These are phyloP conservation scores for Paralvinella palmiformis DNA, from an alignment of 1,140 invertebrate genomes.

Conservation along the genomic window DNA sequence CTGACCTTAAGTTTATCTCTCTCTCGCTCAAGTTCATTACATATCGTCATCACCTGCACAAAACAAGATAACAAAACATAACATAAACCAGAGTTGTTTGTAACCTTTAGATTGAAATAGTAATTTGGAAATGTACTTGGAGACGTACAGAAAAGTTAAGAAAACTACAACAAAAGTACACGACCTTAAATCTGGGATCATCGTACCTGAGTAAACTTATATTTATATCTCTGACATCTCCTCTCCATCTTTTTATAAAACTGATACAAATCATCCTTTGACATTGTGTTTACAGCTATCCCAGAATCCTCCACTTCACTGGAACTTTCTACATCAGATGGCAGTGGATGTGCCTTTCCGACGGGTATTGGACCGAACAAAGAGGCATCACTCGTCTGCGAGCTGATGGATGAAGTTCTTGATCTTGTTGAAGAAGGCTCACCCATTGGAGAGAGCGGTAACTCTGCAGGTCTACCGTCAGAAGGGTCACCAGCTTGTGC, in stretches of 20 bases:
- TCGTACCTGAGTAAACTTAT: conserved; percentile 42
- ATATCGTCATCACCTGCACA: conserved; percentile 31
- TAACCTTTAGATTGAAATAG: neutral
- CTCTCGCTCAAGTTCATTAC: conserved; percentile 41
- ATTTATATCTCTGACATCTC: conserved; percentile 38
- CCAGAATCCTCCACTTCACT: conserved; percentile 42
- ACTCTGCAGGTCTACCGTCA: neutral
- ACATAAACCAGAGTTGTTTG: neutral
- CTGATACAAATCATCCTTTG: conserved; percentile 43
- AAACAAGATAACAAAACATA: conserved; percentile 5
- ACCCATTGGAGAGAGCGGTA: neutral
- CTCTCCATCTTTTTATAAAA: conserved; percentile 39
- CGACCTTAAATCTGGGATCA: neutral
- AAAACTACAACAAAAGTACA: neutral
- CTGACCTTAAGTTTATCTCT: conserved; percentile 44
- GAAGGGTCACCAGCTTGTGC: neutral
- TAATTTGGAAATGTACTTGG: neutral
- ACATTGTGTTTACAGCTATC: conserved; percentile 21
- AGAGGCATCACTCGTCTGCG: conserved; percentile 5
- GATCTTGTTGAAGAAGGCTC: conserved; percentile 2
- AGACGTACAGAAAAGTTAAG: neutral
- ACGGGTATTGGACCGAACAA: neutral
- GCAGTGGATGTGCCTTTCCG: conserved; percentile 21
- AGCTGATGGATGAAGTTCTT: neutral
- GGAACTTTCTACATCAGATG: conserved; percentile 40